Base-by-base conservation (phyloP, 2,888 invertebrate species). In the Caenorhabditis afra region DNA sequence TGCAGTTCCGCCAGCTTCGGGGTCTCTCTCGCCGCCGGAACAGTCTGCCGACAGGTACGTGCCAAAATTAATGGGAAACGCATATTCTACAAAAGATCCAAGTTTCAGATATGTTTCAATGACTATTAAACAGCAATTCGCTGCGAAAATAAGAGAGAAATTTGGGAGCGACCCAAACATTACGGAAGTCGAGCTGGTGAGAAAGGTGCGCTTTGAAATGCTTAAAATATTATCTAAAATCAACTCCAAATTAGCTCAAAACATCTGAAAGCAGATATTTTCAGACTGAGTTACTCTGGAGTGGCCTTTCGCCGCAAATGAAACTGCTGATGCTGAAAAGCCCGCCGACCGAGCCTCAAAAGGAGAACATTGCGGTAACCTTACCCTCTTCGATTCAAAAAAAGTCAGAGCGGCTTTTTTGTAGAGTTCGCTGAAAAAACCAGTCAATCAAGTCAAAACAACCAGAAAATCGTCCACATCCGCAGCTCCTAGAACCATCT, bases 201-300 rank as follows among this genome's bases (percentile, higher is more conserved):
- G 16, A 4, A 52, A 59, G 20, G 49, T 59, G 10, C 47, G n/a
- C 29, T n/a, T 45, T 45, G 29, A 52, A 16, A 16, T 23, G 14
- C n/a, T 39, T 22, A 1, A n/a, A 14, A 37, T 8, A 20, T 14
- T 29, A 44, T 8, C 8, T 29, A 8, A n/a, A n/a, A n/a, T n/a
- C n/a, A n/a, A n/a, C n/a, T n/a, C n/a, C n/a, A n/a, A n/a, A n/a
- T n/a, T n/a, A n/a, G n/a, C n/a, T n/a, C n/a, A 29, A 29, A 29
- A 3, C 29, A 29, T 29, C 29, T n/a, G 7, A 29, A 29, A 29
- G 7, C 29, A 7, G 29, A 29, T n/a, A 29, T 29, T 41, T 67
- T 37, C 18, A 68, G 68, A 68, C 59, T 22, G 68, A 68, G 7
- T 52, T 44, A 11, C 52, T 59, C 0, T 68, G 68, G 68, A 59